Conservation (phyloP, 2,113 vertebrate genomes). For the Seriola aureovittata region DNA sequence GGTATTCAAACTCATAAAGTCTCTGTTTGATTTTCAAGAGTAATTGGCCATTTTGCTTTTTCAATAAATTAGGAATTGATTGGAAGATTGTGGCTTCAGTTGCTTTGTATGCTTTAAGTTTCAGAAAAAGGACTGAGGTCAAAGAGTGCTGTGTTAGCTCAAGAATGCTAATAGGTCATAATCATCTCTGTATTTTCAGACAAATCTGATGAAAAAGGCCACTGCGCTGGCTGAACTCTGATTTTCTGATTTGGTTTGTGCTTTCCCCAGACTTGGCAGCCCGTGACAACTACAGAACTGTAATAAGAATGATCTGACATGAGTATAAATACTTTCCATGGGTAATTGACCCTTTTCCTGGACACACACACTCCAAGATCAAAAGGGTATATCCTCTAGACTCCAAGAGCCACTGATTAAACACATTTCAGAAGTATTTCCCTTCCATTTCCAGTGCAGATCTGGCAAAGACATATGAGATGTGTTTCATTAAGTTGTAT, state of each 20-base stretch:
- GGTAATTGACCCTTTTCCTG: constrained; percentile 85
- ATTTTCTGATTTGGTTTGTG: constrained; percentile 80
- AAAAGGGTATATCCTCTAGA: constrained; percentile 79
- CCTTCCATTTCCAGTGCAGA: constrained; percentile 59
- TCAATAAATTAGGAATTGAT: constrained; percentile 21
- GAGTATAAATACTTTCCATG: constrained; percentile 82
- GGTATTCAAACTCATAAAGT: background rate
- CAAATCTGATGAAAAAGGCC: constrained; percentile 68
- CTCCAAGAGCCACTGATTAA: constrained; percentile 71
- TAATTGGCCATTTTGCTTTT: constrained; percentile 28
- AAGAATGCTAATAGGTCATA: constrained; percentile 70
- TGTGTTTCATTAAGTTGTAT: constrained; percentile 67
- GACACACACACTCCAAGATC: constrained; percentile 83
- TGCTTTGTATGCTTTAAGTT: constrained; percentile 6
- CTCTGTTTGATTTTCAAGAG: constrained; percentile 3
- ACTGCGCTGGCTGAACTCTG: constrained; percentile 50
- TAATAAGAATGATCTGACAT: constrained; percentile 79
- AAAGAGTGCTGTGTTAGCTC: constrained; percentile 32
- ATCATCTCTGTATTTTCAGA: constrained; percentile 64
- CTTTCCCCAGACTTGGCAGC: constrained; percentile 82
- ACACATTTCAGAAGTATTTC: constrained; percentile 75
- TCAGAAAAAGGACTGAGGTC: constrained; percentile 36
- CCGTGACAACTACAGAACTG: constrained; percentile 69
- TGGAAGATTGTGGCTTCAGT: constrained; percentile 20
- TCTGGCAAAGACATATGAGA: constrained; percentile 53